Evolutionary conservation across 2,888 invertebrate genomes (phyloP).

Genomic region (Amorpha juglandis): DNA sequence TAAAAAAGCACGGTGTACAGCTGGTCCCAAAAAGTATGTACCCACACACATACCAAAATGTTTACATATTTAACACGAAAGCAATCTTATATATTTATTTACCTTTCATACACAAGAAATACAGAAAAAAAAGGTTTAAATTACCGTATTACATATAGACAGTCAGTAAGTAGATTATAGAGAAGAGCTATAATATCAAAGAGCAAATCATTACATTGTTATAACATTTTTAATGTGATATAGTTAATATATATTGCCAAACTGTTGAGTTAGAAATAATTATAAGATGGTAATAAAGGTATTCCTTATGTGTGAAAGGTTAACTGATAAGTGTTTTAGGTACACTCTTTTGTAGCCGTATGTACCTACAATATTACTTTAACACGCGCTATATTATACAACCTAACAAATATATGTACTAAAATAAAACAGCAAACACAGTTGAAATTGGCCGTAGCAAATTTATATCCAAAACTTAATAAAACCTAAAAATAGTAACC

Average conservation of each 20-base stretch:
- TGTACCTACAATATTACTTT: constrained; percentile 14
- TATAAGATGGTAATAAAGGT: neutral
- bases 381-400: constrained; percentile 23
- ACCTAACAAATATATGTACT: constrained; percentile 25
- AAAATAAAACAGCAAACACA: constrained; percentile 24
- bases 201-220: no score
- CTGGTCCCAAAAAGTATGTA: constrained; percentile 16
- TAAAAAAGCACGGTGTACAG: constrained; percentile 1
- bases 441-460: neutral
- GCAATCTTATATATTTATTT: constrained; percentile 7
- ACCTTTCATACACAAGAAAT: neutral
- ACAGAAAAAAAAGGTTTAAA: neutral
- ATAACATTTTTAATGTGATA: no score
- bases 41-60: constrained; percentile 20
- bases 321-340: constrained; percentile 14
- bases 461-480: neutral
- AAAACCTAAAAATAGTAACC: neutral
- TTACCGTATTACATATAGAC: neutral
- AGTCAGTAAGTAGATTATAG: no score
- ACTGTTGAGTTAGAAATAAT: no score
- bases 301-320: neutral
- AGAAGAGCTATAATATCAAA: no score
- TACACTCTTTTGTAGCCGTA: constrained; percentile 7
- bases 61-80: constrained; percentile 6
- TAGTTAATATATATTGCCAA: no score